Conservation (phyloP, 2,888 invertebrate genomes). For the Apoda limacodes region DNA sequence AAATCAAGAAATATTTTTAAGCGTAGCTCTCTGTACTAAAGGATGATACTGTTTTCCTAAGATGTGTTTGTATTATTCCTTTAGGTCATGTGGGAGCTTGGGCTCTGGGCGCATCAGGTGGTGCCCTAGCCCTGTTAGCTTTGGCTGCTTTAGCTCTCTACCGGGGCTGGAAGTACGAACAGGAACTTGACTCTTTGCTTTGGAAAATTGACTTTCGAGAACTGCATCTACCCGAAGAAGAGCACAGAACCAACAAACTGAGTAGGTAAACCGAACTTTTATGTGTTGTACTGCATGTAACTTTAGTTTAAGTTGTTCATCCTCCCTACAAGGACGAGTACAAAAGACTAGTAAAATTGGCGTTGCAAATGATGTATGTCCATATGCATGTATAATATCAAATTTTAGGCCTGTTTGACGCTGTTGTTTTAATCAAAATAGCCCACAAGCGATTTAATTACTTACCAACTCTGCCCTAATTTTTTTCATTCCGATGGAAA, state of each 20-base stretch:
- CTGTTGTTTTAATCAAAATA: too few relatives aligned
- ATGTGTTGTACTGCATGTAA: too few relatives aligned
- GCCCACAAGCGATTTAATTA: too few relatives aligned
- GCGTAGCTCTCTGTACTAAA: not conserved
- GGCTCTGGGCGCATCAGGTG: constrained; percentile 83
- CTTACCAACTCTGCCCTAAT: too few relatives aligned
- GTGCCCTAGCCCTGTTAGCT: constrained; percentile 76
- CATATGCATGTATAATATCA: too few relatives aligned
- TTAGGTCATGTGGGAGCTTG: constrained; percentile 87
- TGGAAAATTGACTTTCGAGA: constrained; percentile 96
- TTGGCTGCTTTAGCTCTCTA: constrained; percentile 82
- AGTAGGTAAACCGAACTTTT: constrained; percentile 64
- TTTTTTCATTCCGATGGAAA: too few relatives aligned
- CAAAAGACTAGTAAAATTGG: too few relatives aligned
- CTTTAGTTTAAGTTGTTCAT: too few relatives aligned
- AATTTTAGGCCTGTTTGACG: too few relatives aligned
- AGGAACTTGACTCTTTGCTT: constrained; percentile 90
- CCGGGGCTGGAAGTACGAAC: constrained; percentile 94
- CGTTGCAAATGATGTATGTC: too few relatives aligned
- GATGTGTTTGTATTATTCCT: not conserved
- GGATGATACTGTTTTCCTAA: not conserved
- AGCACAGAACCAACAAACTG: constrained; percentile 60
- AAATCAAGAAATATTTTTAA: too few relatives aligned
- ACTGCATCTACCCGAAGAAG: constrained; percentile 76
- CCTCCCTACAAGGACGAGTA: too few relatives aligned